These are phyloP conservation scores for Mormyrops boulengeri DNA, from an alignment of 2,797 vertebrate genomes.

Conservation along the genomic window DNA sequence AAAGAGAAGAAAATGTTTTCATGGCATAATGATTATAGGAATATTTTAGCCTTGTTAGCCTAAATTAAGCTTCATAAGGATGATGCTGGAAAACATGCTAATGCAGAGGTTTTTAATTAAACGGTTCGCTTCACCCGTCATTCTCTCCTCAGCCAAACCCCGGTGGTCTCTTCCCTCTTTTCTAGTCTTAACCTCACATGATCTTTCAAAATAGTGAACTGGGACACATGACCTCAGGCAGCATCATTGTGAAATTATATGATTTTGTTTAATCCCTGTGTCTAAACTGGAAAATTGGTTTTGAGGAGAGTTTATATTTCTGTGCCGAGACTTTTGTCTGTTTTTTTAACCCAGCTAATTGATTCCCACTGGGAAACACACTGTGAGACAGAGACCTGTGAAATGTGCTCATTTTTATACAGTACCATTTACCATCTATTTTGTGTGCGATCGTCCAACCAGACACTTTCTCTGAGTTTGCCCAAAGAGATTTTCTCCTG, in stretches of 20 bases:
- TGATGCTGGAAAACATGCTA: not conserved
- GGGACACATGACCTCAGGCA: not conserved
- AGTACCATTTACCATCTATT: not conserved
- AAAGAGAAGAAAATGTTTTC: not conserved
- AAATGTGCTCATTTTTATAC: not conserved
- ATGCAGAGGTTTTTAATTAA: conserved; percentile 3
- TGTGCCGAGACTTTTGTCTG: not conserved
- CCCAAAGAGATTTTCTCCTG: not conserved
- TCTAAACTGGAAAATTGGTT: not conserved
- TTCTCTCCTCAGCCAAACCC: not conserved
- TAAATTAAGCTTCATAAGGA: not conserved
- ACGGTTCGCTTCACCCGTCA: not conserved
- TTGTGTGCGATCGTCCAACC: not conserved
- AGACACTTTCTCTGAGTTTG: not conserved
- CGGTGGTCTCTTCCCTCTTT: not conserved
- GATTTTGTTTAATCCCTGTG: not conserved
- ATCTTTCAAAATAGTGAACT: not conserved
- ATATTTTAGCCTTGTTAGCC: not conserved
- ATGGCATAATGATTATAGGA: not conserved
- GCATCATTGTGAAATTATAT: not conserved
- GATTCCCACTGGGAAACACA: not conserved
- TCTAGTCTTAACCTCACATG: not conserved
- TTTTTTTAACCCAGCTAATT: not conserved
- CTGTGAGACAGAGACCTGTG: not conserved
- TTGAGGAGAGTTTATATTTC: not conserved